Evolutionary conservation across 2,888 invertebrate species (phyloP).

Genomic region (Unio pictorum): DNA sequence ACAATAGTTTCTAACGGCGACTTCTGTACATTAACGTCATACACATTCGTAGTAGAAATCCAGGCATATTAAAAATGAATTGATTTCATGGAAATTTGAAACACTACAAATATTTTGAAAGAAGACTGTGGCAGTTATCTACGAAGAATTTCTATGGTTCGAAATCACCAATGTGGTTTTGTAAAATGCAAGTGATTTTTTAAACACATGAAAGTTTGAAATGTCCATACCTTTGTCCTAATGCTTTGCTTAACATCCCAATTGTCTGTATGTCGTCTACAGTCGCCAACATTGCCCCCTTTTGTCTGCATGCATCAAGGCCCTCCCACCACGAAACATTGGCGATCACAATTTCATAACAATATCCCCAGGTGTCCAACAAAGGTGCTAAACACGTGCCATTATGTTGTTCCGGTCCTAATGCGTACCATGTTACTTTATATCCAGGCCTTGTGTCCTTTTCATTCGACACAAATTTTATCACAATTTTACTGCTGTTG

Average conservation of each 20-base stretch:
- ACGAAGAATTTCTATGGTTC: no score
- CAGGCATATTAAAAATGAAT: no score
- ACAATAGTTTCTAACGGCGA: no score
- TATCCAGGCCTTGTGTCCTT: conserved; percentile 33
- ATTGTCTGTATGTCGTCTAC: conserved; percentile 29
- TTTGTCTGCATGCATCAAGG: conserved; percentile 32
- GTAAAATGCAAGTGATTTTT: background rate
- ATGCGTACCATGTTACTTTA: conserved; percentile 33
- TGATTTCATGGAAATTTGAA: no score
- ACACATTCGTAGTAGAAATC: no score
- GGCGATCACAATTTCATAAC: conserved; percentile 32
- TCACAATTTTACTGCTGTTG: conserved; percentile 13
- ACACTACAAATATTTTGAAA: no score
- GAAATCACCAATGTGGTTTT: background rate
- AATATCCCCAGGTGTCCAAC: conserved; percentile 21
- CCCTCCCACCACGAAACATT: conserved; percentile 37
- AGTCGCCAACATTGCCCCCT: conserved; percentile 37
- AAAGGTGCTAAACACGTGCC: conserved; percentile 19
- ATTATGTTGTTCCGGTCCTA: background rate
- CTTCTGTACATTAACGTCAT: no score
- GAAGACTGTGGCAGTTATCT: no score
- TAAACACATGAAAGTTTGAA: background rate
- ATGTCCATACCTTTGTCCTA: conserved; percentile 28
- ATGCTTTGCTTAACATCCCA: conserved; percentile 18
- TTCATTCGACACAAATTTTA: conserved; percentile 41